A percentile compares a stretch with the other conserved stretches of the same genome.
phyloP scores from a whole-genome alignment of 2,888 invertebrate species.

The Pandemis heparana region DNA sequence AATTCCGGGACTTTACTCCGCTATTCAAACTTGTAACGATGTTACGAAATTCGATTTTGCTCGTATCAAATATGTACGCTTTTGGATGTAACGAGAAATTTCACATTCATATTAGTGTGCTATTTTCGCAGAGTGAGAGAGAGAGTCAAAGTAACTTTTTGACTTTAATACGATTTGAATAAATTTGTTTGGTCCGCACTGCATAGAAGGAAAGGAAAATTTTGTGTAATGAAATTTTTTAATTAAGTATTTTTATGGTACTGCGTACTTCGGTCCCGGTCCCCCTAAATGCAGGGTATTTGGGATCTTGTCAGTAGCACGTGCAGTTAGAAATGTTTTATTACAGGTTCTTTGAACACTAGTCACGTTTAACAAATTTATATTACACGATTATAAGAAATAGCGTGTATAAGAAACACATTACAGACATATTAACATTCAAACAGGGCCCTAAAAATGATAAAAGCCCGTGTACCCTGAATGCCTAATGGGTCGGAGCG shows the following conservation, averaged over 20 bases:
- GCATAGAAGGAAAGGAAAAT: too few relatives aligned
- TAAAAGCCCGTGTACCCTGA: slow-evolving; percentile 59
- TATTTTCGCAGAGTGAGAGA: slow-evolving; percentile 6
- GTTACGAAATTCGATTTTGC: slow-evolving; percentile 63
- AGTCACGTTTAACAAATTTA: slow-evolving; percentile 72
- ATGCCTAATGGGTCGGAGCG: slow-evolving; percentile 55
- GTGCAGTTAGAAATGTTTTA: slow-evolving; percentile 51
- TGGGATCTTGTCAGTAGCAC: slow-evolving; percentile 41
- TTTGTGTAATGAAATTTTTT: slow-evolving; percentile 12
- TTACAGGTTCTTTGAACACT: slow-evolving; percentile 58
- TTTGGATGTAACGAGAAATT: slow-evolving; percentile 36
- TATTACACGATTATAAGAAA: slow-evolving; percentile 77
- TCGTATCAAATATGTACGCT: slow-evolving; percentile 42
- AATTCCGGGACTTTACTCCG: slow-evolving; percentile 56
- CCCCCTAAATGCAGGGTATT: slow-evolving; percentile 1
- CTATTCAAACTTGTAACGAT: slow-evolving; percentile 55
- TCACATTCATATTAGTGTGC: slow-evolving; percentile 34
- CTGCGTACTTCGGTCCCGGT: slow-evolving; percentile 6
- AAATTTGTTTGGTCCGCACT: slow-evolving; percentile 13
- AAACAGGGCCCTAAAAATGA: slow-evolving; percentile 61
- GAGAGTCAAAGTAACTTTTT: slow-evolving; percentile 26
- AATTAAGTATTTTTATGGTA: slow-evolving; percentile 31
- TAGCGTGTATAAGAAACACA: slow-evolving; percentile 71
- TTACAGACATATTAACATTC: slow-evolving; percentile 56
- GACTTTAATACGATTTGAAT: slow-evolving; percentile 29